Conservation (phyloP, 1,140 invertebrate species). For the Ditylenchus dipsaci region DNA sequence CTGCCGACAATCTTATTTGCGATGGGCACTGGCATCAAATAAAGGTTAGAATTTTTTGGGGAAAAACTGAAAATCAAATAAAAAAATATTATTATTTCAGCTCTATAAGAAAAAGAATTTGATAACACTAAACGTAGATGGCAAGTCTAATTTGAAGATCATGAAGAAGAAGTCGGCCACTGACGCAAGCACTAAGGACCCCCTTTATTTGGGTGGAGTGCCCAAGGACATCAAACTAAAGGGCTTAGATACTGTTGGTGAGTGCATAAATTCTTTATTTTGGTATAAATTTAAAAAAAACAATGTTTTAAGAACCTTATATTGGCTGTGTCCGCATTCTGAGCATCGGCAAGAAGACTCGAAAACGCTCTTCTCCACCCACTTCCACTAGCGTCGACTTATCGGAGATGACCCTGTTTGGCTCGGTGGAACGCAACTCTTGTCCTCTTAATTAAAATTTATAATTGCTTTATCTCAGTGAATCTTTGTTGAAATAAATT, state of each 20-base stretch:
- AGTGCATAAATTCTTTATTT: not conserved
- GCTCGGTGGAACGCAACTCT: constrained; percentile 25
- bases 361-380: constrained; percentile 12
- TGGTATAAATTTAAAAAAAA: not conserved
- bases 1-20: constrained; percentile 71
- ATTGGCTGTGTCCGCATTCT: constrained; percentile 46
- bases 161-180: constrained; percentile 68
- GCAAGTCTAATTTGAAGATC: constrained; percentile 66
- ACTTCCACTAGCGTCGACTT: constrained; percentile 22
- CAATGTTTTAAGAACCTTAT: constrained; percentile 34
- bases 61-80: not conserved
- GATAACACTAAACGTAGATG: constrained; percentile 75
- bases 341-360: constrained; percentile 28
- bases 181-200: constrained; percentile 75
- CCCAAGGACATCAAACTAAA: constrained; percentile 60
- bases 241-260: constrained; percentile 47
- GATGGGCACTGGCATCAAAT: constrained; percentile 90
- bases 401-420: constrained; percentile 28
- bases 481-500: no score
- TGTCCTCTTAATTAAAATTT: constrained; percentile 36
- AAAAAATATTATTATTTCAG: constrained; percentile 62
- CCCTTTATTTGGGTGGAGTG: constrained; percentile 83
- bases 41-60: constrained; percentile 66
- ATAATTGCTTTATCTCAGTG: no score
- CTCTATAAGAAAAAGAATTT: constrained; percentile 76